A percentile compares a stretch with the other conserved stretches of the same genome.
phyloP scores from a whole-genome alignment of 2,888 invertebrate genomes.

The Stenodera caucasica region DNA sequence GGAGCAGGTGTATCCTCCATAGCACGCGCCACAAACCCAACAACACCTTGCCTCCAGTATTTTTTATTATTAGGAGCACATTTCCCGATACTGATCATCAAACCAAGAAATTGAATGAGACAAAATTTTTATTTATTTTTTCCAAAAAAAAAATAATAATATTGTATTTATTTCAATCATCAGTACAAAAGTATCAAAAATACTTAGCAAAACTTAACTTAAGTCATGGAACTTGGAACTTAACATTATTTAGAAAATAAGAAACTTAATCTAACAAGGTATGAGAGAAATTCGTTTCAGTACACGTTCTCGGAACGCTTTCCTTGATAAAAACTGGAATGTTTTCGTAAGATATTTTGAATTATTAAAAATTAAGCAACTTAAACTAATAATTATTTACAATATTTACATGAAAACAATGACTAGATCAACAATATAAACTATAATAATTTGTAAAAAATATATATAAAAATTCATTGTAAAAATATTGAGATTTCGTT shows the following conservation, averaged over 20 bases:
- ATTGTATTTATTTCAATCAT: slow-evolving; percentile 18
- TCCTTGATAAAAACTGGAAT: neutral
- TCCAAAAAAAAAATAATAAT: slow-evolving; percentile 10
- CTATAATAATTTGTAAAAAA: slow-evolving; percentile 37
- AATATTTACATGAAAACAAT: slow-evolving; percentile 50
- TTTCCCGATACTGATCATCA: neutral
- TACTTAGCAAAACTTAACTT: slow-evolving; percentile 28
- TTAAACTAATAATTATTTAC: slow-evolving; percentile 38
- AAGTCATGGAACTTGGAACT: slow-evolving; percentile 30
- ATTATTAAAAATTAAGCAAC: neutral
- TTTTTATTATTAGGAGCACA: slow-evolving; percentile 33
- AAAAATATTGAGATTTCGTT: slow-evolving; percentile 16
- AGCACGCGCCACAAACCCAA: slow-evolving; percentile 46
- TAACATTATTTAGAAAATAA: slow-evolving; percentile 13
- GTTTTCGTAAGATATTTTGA: neutral
- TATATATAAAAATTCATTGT: slow-evolving; percentile 37
- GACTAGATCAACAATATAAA: slow-evolving; percentile 52
- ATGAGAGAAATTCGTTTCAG: slow-evolving; percentile 1
- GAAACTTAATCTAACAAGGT: slow-evolving; percentile 1
- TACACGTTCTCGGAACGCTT: slow-evolving; percentile 4
- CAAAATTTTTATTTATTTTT: neutral
- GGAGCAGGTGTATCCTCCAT: slow-evolving; percentile 40
- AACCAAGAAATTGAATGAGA: slow-evolving; percentile 5
- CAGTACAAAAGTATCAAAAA: slow-evolving; percentile 30
- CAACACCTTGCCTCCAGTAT: slow-evolving; percentile 46